Base-by-base conservation (phyloP, 1,140 invertebrate species). In the Pseudomyrmex pallidus region DNA sequence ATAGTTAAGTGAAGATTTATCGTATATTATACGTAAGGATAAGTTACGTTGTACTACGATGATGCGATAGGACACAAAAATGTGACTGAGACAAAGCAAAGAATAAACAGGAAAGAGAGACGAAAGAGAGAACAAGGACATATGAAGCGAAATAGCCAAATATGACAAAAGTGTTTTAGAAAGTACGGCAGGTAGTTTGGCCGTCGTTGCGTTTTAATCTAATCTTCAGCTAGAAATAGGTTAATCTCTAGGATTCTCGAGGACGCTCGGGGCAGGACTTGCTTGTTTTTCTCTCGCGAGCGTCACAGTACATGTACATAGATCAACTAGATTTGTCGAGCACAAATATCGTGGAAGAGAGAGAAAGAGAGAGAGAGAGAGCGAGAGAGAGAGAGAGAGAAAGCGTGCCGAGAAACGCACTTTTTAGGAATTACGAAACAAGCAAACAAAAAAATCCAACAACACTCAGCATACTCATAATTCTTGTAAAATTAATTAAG, bases 141-240 rank as follows among this genome's bases (percentile, higher is more conserved):
- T 82, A 25, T 48, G 56, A 73, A 48, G 78, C 85, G 88, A 88
- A 90, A 91, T 91, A 93, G 91, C 92, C 92, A 93, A 94, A 94
- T 92, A 90, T 92, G 87, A 91, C 84, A 90, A 90, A 91, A 87
- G 90, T 90, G 84, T 90, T 91, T 78, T 82, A 82, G 78, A 74
- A 64, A 74, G 35, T 73, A 82, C 78, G 70, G 70, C 70, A 63
- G 48, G 48, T 82, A 82, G 70, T 74, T 74, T 74, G 83, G 83
- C 83, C 83, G 89, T 86, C 87, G 83, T 91, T 83, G 86, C 88
- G 85, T 85, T 87, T 74, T 83, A 89, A 87, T 89, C 85, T 85
- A 85, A 84, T 84, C 72, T 84, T 77, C 70, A 74, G 57, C 15
- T 73, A 63, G 70, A 17, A 46, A 25, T 82, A 74, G 64, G 20